Evolutionary conservation across 2,797 vertebrate genomes (phyloP), one percentile per base, ranked within the genome.

Genomic region (Paedocypris micromegethes): DNA sequence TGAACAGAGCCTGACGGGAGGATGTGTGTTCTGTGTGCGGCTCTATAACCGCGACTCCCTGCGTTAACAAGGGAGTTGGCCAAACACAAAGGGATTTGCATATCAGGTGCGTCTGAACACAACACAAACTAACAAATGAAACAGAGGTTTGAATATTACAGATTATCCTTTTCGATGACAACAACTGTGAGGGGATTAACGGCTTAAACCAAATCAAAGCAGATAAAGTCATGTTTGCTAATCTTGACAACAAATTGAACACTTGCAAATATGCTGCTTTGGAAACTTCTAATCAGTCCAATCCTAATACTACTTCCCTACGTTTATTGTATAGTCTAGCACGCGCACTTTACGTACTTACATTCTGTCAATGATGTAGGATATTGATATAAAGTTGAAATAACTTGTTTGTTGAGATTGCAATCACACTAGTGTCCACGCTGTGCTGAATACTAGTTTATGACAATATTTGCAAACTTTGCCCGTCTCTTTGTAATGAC

Each of bases 131-230:
- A 60, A 53, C 39, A 74, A 58, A 64, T 73, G 38, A 68, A 64
- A 74, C 61, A 59, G 40, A 53, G 66, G 54, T 53, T 54, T 39
- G 47, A 69, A 58, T 68, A 54, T 49, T 37, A 55, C 49, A 5
- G 39, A 58, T 54, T 58, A 73, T 69, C 66, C 43, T 45, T 39
- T 64, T 49, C 42, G 7, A 44, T 53, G 23, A 64, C 65, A 55
- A 59, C 61, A 69, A 74, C 50, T 59, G 62, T 40, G 44, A 40
- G 43, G 43, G 42, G 72, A 64, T 68, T 64, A 69, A 54, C 49
- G 55, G 61, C 45, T 56, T 70, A 56, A 23, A 58, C 6, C 50
- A 69, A 64, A 65, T 70, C 50, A 65, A 58, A 74, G 58, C 62
- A 59, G 45, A 57, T 62, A 62, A 72, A 72, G 52, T 43, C 42